Conservation (phyloP, 2,113 vertebrate genomes). For the Ardeotis arabs region DNA sequence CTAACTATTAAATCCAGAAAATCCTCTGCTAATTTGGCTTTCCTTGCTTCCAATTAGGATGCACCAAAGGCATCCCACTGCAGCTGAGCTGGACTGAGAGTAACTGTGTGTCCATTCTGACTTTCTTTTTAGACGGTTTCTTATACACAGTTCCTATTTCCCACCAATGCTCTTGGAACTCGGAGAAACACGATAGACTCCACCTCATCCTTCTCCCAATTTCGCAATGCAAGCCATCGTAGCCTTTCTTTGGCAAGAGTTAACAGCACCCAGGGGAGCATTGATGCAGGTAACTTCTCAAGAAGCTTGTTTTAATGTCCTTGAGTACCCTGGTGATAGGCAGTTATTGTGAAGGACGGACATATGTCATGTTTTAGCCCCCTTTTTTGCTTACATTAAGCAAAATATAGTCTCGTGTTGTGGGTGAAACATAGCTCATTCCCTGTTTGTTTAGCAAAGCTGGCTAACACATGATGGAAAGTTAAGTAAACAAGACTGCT, state of each 20-base stretch:
- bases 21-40: neutral
- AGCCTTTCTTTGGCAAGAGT: slow-evolving; percentile 92
- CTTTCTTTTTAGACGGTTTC: slow-evolving; percentile 87
- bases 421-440: neutral
- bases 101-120: neutral
- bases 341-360: neutral
- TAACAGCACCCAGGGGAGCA: slow-evolving; percentile 96
- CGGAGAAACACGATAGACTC: slow-evolving; percentile 97
- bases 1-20: neutral
- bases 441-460: neutral
- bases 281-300: slow-evolving; percentile 86
- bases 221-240: slow-evolving; percentile 93
- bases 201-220: slow-evolving; percentile 93
- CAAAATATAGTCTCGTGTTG: neutral
- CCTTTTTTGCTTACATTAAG: neutral
- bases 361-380: neutral
- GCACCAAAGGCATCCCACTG: neutral
- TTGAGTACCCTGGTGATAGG: neutral
- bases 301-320: neutral
- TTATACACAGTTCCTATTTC: slow-evolving; percentile 95
- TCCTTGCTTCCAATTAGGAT: neutral
- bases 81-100: neutral
- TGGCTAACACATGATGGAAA: neutral
- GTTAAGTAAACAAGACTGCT: neutral
- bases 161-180: slow-evolving; percentile 90